Evolutionary conservation across 2,113 vertebrate genomes (phyloP).

Genomic region (Thalassoma bifasciatum): DNA sequence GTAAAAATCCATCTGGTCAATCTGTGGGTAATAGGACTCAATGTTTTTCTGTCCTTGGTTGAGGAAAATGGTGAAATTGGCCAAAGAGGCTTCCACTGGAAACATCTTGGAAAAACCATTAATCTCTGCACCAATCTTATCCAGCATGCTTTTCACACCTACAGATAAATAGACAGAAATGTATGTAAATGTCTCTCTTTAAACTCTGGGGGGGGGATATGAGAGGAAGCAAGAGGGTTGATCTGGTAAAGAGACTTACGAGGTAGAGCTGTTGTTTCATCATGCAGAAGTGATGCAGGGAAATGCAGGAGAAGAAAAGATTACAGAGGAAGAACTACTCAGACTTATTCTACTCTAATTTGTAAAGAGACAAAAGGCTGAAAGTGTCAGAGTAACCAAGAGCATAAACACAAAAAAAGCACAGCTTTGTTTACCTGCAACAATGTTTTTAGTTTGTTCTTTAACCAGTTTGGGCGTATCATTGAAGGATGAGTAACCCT

Average conservation of each 20-base stretch:
- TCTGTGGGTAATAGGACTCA: slow-evolving; percentile 81
- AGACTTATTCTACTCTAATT: background rate
- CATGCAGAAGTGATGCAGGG: slow-evolving; percentile 22
- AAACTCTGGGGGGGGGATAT: background rate
- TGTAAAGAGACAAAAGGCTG: background rate
- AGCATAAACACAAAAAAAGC: background rate
- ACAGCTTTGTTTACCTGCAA: slow-evolving; percentile 82
- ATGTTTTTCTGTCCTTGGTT: slow-evolving; percentile 82
- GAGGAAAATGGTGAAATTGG: slow-evolving; percentile 83
- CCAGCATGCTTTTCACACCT: slow-evolving; percentile 89
- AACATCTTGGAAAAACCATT: slow-evolving; percentile 80
- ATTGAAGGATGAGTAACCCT: slow-evolving; percentile 92
- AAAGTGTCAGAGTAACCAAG: background rate
- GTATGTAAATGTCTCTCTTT: background rate
- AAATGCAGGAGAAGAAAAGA: slow-evolving; percentile 31
- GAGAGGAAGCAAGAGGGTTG: background rate
- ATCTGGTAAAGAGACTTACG: slow-evolving; percentile 73
- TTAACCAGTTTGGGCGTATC: slow-evolving; percentile 88
- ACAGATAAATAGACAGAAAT: background rate
- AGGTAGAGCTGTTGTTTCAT: slow-evolving; percentile 76
- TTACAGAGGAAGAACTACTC: slow-evolving; percentile 9
- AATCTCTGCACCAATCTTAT: slow-evolving; percentile 86
- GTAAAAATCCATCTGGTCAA: slow-evolving; percentile 92
- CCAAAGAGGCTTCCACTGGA: slow-evolving; percentile 85
- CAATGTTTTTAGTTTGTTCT: slow-evolving; percentile 86